These are phyloP conservation scores for Enteromius radiatus DNA, from an alignment of 2,797 vertebrate genomes.

Conservation along the genomic window DNA sequence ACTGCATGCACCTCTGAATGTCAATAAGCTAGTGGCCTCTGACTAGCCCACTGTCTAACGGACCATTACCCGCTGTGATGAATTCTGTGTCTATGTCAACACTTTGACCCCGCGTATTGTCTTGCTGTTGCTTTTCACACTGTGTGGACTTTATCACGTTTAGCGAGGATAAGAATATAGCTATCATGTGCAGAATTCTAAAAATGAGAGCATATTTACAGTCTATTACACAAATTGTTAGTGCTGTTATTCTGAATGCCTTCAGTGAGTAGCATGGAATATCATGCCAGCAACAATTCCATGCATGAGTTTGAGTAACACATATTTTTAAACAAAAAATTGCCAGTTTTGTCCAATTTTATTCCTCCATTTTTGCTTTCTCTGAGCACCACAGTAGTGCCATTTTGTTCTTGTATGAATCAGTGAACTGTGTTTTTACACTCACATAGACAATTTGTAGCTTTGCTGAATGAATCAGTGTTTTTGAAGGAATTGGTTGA, in stretches of 20 bases:
- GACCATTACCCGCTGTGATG: slow-evolving; percentile 54
- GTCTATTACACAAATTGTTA: background rate
- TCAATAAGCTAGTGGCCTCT: slow-evolving; percentile 55
- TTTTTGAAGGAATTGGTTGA: background rate
- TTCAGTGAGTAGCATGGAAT: background rate
- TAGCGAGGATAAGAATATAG: background rate
- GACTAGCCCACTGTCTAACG: slow-evolving; percentile 51
- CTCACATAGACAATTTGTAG: background rate
- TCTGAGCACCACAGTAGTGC: background rate
- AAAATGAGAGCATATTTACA: background rate
- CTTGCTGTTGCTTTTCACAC: slow-evolving; percentile 22
- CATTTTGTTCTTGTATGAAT: background rate
- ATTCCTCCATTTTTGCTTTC: background rate
- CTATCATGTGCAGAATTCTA: slow-evolving; percentile 15
- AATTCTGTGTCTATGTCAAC: slow-evolving; percentile 50
- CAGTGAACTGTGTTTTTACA: background rate
- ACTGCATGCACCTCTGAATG: slow-evolving; percentile 32
- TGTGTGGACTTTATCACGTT: slow-evolving; percentile 45
- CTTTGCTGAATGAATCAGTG: slow-evolving; percentile 1
- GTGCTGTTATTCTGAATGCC: background rate
- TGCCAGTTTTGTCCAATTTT: background rate
- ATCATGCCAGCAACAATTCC: background rate
- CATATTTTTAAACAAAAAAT: background rate
- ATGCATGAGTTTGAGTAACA: background rate
- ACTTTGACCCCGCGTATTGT: slow-evolving; percentile 46